A percentile compares a stretch with the other conserved stretches of the same genome.
These are phyloP conservation scores for Myiozetetes cayanensis DNA, from an alignment of 2,113 vertebrate genomes.

Conservation along the genomic window DNA sequence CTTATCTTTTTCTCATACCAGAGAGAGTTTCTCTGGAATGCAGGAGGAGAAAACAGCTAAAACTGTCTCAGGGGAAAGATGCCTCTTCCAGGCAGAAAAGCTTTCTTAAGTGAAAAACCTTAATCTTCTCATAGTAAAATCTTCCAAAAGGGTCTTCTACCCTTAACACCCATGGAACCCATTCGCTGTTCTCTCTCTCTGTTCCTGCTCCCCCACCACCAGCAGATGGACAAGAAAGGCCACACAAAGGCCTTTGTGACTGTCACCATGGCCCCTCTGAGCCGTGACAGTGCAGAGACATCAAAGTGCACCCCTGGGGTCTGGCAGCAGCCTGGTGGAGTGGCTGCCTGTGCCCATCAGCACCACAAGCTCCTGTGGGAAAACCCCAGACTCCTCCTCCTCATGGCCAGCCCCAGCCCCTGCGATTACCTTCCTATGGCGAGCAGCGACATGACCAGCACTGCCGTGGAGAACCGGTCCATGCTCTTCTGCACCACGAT, in stretches of 20 bases:
- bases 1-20: background rate
- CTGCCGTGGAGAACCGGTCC: constrained; percentile 81
- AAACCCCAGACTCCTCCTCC: background rate
- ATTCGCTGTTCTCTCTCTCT: background rate
- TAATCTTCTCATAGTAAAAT: background rate
- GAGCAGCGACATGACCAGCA: constrained; percentile 77
- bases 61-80: background rate
- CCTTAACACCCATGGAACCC: background rate
- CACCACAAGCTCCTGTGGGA: background rate
- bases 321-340: background rate
- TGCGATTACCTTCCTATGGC: constrained; percentile 84
- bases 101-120: background rate
- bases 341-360: background rate
- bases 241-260: fast-evolving
- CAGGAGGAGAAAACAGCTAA: background rate
- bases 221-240: fast-evolving
- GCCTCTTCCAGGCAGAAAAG: background rate
- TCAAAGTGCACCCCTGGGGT: background rate
- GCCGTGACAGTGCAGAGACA: fast-evolving
- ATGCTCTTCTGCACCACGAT: constrained; percentile 91
- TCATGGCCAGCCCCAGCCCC: background rate
- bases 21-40: background rate
- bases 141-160: background rate
- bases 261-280: background rate
- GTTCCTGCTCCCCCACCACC: background rate